Base-by-base conservation (phyloP, 2,797 vertebrate species). In the Scarus forsteni region DNA sequence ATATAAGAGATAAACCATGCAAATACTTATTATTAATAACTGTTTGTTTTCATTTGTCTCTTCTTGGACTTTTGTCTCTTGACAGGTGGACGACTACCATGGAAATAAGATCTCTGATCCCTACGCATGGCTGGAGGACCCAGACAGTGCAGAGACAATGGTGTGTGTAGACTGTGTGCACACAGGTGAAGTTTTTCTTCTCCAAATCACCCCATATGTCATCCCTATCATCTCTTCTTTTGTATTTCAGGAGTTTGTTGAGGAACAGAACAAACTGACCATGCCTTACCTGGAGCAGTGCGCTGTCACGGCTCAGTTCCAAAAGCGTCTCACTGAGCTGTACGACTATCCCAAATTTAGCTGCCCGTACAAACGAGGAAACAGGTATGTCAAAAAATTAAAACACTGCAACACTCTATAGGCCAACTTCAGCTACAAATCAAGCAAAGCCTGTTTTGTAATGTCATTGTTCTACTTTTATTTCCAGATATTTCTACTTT, bases 271-370 rank as follows among this genome's bases (percentile, higher is more conserved):
- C 76, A 85, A 91, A 34, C 39, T 95, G 68, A 94, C 91, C 15
- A 92, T 93, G 93, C 94, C 94, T 0, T 95, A 88, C 73, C 87
- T 95, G 85, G 93, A 95, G 52, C 38, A 81, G 60, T 94, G 94
- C 19, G 60, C 61, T 0, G 80, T 94, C 53, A 85, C 59, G 38
- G n/a, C 85, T 14, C 80, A 68, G 67, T 93, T 95, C 53, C 90
- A 93, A 38, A 76, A 91, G 69, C 86, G 94, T 1, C 93, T 95
- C 59, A 95, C 93, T 0, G 94, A 95, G 59, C 91, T 95, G 44
- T 95, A 91, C 15, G 91, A 95, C 87, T 93, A 93, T 52, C 94
- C 93, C 61, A 95, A 95, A 81, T 95, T 92, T 84, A 94, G 94
- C 91, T 94, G 94, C 66, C 94, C 94, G 13, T 95, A 93, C 85